A percentile compares a stretch with the other conserved stretches of the same genome.
phyloP scores from a whole-genome alignment of 2,113 vertebrate genomes.

The Pogonocichla stellata region DNA sequence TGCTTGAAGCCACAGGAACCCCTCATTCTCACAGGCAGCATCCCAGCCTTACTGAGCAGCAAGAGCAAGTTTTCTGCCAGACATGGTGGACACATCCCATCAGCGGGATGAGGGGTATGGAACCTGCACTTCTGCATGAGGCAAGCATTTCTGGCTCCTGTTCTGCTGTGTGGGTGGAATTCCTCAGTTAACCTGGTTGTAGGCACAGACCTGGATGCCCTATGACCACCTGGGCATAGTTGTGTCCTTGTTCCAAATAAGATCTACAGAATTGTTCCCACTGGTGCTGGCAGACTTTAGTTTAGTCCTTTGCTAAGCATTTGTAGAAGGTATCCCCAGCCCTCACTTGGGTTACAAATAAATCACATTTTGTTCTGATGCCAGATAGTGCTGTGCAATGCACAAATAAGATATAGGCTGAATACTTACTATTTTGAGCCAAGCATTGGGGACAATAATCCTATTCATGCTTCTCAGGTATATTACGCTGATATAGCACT shows the following conservation, averaged over 20 bases:
- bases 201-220: neutral
- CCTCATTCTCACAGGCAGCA: neutral
- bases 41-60: neutral
- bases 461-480: neutral
- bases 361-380: neutral
- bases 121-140: neutral
- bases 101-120: rapidly evolving
- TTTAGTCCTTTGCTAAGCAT: neutral
- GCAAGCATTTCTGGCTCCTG: neutral
- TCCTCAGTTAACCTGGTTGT: neutral
- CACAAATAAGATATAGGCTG: neutral
- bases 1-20: neutral
- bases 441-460: neutral
- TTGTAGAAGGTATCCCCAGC: neutral
- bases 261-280: neutral
- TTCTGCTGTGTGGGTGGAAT: neutral
- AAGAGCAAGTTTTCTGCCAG: neutral
- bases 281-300: neutral
- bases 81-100: rapidly evolving
- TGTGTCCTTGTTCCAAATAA: neutral
- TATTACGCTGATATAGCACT: neutral
- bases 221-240: neutral
- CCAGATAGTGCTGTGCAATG: neutral
- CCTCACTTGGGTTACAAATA: neutral
- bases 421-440: neutral